Base-by-base conservation (phyloP, 2,797 vertebrate genomes). In the Chelonia mydas region DNA sequence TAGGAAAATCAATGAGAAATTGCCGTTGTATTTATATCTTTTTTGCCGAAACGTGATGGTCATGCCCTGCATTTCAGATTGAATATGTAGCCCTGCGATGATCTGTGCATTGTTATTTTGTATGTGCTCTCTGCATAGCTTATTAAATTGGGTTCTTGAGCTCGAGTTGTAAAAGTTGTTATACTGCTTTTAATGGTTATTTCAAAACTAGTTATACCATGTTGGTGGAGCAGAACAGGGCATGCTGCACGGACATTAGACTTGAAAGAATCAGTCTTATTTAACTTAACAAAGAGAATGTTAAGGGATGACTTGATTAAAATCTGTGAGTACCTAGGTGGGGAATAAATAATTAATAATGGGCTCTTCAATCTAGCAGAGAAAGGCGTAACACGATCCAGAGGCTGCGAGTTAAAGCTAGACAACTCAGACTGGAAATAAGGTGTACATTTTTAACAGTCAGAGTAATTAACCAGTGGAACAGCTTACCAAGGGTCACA, bases 121-220 rank as follows among this genome's bases (percentile, higher is more conserved):
- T 96, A 95, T 65, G 28, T 92, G 54, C 96, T 91, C 78, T 81
- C 95, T 94, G 85, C 89, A 96, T 95, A 92, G 92, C 93, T 89
- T 95, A 97, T 97, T 98, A 98, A 98, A 98, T 91, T 95, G 93
- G 86, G 93, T 97, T 98, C 88, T 89, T 93, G 86, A 96, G 74
- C 41, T 47, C 2, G 15, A 28, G 41, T 47, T 76, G 45, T 77
- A 47, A 47, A 76, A 47, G 45, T 76, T 47, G 21, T 76, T 49
- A 47, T 77, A 27, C 19, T 41, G 21, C 45, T 28, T 77, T 77
- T 47, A 47, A 27, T 28, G 74, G 45, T 77, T 49, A 47, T 49
- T 47, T 28, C 25, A 47, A 16, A 47, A 49, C 41, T 77, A 28
- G 74, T 76, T 77, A 28, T 28, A 77, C 45, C 27, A 77, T 27